Evolutionary conservation across 2,113 vertebrate species (phyloP), one percentile per base, ranked within the genome.

Genomic region (Dicrurus megarhynchus): DNA sequence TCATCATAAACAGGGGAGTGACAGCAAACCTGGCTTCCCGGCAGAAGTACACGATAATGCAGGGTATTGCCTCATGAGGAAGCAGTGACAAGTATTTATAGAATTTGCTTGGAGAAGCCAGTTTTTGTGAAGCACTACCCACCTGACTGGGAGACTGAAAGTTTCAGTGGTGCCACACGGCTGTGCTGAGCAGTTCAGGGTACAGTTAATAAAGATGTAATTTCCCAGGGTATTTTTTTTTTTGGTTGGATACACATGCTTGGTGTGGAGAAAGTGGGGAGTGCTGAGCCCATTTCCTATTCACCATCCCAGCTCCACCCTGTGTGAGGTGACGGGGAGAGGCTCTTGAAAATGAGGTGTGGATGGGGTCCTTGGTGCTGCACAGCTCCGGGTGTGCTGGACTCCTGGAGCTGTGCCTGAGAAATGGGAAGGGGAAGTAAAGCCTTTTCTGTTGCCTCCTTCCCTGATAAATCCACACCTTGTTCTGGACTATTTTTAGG

Each of bases 401-500:
- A 56, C 33, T 89, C 22, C 49, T 44, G 52, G 84, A 71, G 52
- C 83, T 63, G 24, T 74, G 71, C 39, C 56, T 71, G 76, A 49
- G 73, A 70, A 84, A 91, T 3, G 30, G 68, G 52, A 90, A 92
- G 0, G 59, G 68, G 82, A 95, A 94, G 42, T n/a, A 50, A 80
- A 93, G 83, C 22, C 24, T 89, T 84, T 90, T 92, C 68, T 93
- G 19, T 49, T 84, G 74, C 61, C 37, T 88, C n/a, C 61, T 89
- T 84, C 61, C 52, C 69, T 95, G 69, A 76, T 92, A 91, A 93
- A 95, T 92, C 95, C 87, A 44, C 74, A 97, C 95, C 96, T 97
- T 95, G 91, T 95, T 95, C 95, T 94, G 69, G 80, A 84, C 96
- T 97, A 95, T 97, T 96, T 96, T 96, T 97, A 97, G 96, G 93